Evolutionary conservation across 1,140 invertebrate genomes (phyloP), one percentile per base, ranked within the genome.

Genomic region (Trissolcus basalis): DNA sequence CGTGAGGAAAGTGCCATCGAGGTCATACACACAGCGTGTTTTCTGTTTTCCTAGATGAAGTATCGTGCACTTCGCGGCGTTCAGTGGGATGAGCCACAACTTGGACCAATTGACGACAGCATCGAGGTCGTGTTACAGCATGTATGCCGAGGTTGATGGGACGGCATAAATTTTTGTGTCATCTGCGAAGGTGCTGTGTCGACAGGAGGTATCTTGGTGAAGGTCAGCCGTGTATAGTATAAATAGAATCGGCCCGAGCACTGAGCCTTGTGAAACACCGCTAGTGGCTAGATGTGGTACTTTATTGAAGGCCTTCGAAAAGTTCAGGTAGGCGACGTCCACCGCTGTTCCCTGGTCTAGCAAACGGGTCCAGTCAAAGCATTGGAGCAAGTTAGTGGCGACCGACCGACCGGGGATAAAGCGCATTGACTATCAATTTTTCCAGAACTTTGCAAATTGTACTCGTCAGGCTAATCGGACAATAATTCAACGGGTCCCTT

Each of bases 301-400:
- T 10, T 33, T 45, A 32, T 56, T 19, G n/a, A 56, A 56, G 6
- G 41, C 41, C 16, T 44, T 56, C 0, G 53, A 11, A 13, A 32
- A 56, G 32, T 56, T 16, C 1, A 56, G 19, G 11, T 44, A 56
- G 7, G 44, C 12, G 7, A 56, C 39, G 12, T 56, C 53, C 1
- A 12, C 27, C 7, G 39, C 16, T 8, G 43, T 13, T 0, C 41
- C 12, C 0, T 4, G 9, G n/a, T 44, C 39, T 0, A 44, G 0
- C 0, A n/a, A 10, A 8, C 12, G 19, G 1, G n/a, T 56, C 53
- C 41, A 56, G n/a, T 45, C 36, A 8, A 41, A 35, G 14, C 9
- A 45, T 13, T 15, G 16, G 3, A 56, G 15, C 1, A 56, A n/a
- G n/a, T 56, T 56, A 0, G 53, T 12, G 11, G 9, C 8, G 6